A percentile compares a stretch with the other conserved stretches of the same genome.
These are phyloP conservation scores for Tokudaia tokunoshimensis DNA, from an alignment of 2,797 vertebrate genomes.

Conservation along the genomic window DNA sequence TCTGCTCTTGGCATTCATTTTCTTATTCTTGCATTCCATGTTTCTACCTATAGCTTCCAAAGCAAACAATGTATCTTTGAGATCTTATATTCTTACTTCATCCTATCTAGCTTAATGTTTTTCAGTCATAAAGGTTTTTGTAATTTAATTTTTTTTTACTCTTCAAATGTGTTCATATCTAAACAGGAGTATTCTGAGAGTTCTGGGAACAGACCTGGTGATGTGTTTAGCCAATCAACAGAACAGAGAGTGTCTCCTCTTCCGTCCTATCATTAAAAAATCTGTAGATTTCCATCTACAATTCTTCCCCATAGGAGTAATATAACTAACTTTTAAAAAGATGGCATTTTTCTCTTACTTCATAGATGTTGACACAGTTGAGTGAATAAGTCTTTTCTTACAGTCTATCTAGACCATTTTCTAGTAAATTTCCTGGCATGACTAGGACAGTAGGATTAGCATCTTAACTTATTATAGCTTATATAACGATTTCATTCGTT, in stretches of 20 bases:
- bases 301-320: background rate
- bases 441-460: background rate
- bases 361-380: too few relatives aligned
- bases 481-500: background rate
- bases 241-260: accelerated
- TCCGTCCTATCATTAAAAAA: background rate
- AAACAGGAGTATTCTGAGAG: background rate
- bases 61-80: background rate
- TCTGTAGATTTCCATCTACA: background rate
- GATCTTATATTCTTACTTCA: background rate
- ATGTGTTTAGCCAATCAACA: background rate
- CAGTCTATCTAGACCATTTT: background rate
- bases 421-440: background rate
- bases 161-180: background rate
- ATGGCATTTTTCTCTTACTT: background rate
- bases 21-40: background rate
- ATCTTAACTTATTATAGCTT: background rate
- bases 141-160: background rate
- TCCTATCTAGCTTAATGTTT: background rate
- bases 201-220: background rate
- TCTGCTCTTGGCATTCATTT: background rate
- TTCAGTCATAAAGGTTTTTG: background rate
- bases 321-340: background rate
- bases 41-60: background rate
- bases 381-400: background rate